phyloP scores from a whole-genome alignment of 2,113 vertebrate genomes.

The Asarcornis scutulata region DNA sequence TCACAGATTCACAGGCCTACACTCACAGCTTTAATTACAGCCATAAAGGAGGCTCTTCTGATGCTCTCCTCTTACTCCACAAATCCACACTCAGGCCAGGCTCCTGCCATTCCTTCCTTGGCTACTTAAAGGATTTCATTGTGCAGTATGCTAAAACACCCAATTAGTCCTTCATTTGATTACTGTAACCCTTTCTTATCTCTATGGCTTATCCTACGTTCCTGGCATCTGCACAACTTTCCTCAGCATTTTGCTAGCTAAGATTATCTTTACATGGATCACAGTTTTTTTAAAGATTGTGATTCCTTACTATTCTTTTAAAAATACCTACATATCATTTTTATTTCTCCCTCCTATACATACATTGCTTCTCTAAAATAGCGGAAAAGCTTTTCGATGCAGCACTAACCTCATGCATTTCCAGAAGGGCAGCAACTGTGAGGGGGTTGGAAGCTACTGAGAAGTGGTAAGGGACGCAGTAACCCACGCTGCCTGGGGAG shows the following conservation, averaged over 20 bases:
- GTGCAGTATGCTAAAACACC: not conserved
- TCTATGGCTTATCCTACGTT: not conserved
- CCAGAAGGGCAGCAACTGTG: not conserved
- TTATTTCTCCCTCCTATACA: not conserved
- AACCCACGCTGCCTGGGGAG: not conserved
- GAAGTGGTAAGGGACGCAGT: not conserved
- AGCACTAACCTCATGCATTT: not conserved
- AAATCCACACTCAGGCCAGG: not conserved
- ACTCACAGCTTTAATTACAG: not conserved
- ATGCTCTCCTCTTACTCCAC: not conserved
- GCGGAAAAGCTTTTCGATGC: not conserved
- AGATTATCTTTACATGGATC: not conserved
- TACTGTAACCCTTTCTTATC: not conserved
- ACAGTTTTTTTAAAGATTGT: not conserved
- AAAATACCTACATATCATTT: not conserved
- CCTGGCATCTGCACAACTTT: not conserved
- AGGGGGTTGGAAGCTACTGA: not conserved
- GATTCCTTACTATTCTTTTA: not conserved
- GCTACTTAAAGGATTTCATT: not conserved
- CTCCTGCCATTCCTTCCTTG: not conserved
- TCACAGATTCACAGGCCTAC: not conserved
- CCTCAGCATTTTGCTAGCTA: not conserved
- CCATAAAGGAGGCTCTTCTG: not conserved
- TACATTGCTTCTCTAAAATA: accelerated
- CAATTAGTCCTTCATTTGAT: not conserved